Conservation (phyloP, 2,888 invertebrate genomes). For the Sarcophaga rosellei region DNA sequence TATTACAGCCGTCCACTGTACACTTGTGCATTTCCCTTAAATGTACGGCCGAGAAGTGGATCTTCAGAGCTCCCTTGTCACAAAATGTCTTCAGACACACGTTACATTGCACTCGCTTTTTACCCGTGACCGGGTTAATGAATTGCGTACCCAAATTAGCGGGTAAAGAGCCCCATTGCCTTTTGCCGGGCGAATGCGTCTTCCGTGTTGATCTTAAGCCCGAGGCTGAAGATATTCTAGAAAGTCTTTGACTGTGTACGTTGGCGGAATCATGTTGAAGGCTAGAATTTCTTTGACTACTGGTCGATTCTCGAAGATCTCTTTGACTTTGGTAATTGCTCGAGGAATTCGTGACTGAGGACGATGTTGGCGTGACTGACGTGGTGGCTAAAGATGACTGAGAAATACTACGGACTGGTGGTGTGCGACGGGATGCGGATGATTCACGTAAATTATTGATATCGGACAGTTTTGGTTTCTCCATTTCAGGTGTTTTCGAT, state of each 20-base stretch:
- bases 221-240: conserved; percentile 72
- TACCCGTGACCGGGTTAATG: conserved; percentile 95
- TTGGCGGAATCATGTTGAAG: conserved; percentile 69
- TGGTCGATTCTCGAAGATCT: conserved; percentile 59
- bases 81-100: conserved; percentile 99
- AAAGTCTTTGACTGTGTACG: conserved; percentile 70
- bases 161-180: conserved; percentile 91
- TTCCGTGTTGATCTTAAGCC: conserved; percentile 76
- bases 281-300: conserved; percentile 68
- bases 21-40: conserved; percentile 99
- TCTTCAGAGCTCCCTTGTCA: conserved; percentile 99
- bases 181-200: conserved; percentile 84
- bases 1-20: conserved; percentile 98
- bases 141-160: conserved; percentile 93
- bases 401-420: conserved; percentile 63
- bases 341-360: conserved; percentile 68
- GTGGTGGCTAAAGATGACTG: conserved; percentile 49
- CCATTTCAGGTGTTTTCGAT: conserved; percentile 73
- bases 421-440: conserved; percentile 56
- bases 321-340: conserved; percentile 73
- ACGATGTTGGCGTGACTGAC: conserved; percentile 49
- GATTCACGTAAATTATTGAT: conserved; percentile 83
- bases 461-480: conserved; percentile 78
- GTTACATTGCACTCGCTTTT: conserved; percentile 98
- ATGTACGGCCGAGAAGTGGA: conserved; percentile 99